These are phyloP conservation scores for Schizopygopsis malacanthus DNA, from an alignment of 2,797 vertebrate genomes.

Conservation along the genomic window DNA sequence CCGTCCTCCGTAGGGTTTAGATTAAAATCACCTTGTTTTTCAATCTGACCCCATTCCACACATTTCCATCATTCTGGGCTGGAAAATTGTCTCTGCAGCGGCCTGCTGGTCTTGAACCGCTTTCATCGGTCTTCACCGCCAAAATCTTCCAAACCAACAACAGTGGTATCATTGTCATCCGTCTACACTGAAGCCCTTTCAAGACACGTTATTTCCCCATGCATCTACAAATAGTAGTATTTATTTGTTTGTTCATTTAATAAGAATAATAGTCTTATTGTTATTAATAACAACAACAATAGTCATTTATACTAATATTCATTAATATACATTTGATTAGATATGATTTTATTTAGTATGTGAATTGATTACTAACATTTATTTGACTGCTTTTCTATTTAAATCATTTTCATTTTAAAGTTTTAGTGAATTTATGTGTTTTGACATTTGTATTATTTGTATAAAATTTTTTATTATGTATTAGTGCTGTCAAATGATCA, in stretches of 20 bases:
- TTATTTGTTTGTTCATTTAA: background rate
- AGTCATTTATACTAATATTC: background rate
- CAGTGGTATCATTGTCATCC: background rate
- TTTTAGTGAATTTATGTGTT: background rate
- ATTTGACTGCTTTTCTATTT: background rate
- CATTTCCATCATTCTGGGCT: conserved; percentile 17
- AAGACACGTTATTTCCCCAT: background rate
- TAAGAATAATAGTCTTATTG: background rate
- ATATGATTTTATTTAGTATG: background rate
- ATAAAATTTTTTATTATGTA: background rate
- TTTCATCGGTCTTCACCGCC: background rate
- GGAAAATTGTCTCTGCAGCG: background rate
- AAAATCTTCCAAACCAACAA: background rate
- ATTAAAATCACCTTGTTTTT: background rate
- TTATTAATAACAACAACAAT: background rate
- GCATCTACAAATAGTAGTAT: background rate
- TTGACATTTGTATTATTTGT: background rate
- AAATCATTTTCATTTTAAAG: background rate
- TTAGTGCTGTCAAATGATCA: background rate
- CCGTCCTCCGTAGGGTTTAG: conserved; percentile 8
- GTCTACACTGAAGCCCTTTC: background rate
- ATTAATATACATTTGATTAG: background rate
- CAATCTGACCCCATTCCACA: conserved; percentile 28
- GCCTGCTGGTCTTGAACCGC: background rate
- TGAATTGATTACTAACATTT: background rate